These are phyloP conservation scores for Andrena haemorrhoa DNA, from an alignment of 2,888 invertebrate genomes.

Conservation along the genomic window DNA sequence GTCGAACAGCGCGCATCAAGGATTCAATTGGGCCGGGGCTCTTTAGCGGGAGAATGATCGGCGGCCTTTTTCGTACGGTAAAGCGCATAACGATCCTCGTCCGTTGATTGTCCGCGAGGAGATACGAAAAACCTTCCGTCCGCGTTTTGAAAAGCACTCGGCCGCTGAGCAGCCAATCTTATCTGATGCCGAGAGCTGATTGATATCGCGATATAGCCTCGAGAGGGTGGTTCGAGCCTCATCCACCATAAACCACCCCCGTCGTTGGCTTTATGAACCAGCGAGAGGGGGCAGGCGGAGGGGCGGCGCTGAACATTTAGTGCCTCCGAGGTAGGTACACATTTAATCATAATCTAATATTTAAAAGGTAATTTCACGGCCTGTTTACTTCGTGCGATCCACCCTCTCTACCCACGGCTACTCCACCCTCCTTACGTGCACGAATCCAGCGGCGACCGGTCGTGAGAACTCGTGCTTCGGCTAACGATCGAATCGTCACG, in stretches of 20 bases:
- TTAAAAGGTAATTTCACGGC: slow-evolving; percentile 85
- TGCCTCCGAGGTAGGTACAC: slow-evolving; percentile 82
- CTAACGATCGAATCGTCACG: slow-evolving; percentile 45
- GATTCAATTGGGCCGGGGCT: neutral
- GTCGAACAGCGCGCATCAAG: neutral
- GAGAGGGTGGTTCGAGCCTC: slow-evolving; percentile 71
- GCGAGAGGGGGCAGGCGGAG: slow-evolving; percentile 38
- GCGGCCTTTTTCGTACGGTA: slow-evolving; percentile 39
- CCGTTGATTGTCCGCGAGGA: slow-evolving; percentile 36
- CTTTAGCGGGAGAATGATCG: slow-evolving; percentile 31
- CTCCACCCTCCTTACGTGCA: slow-evolving; percentile 59
- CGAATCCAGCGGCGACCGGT: slow-evolving; percentile 36
- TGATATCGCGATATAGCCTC: slow-evolving; percentile 79
- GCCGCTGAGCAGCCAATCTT: slow-evolving; percentile 81
- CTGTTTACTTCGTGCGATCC: slow-evolving; percentile 82
- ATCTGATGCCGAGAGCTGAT: slow-evolving; percentile 83
- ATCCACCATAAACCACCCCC: slow-evolving; percentile 75
- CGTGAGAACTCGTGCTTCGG: slow-evolving; percentile 70
- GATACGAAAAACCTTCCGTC: slow-evolving; percentile 62
- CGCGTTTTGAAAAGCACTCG: slow-evolving; percentile 77
- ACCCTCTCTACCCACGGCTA: slow-evolving; percentile 67
- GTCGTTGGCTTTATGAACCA: slow-evolving; percentile 75
- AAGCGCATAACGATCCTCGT: slow-evolving; percentile 27
- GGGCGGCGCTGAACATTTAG: slow-evolving; percentile 80
- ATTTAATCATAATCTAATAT: slow-evolving; percentile 85